Evolutionary conservation across 2,797 vertebrate species (phyloP).

Genomic region (Sebastiscus albofasciatus): DNA sequence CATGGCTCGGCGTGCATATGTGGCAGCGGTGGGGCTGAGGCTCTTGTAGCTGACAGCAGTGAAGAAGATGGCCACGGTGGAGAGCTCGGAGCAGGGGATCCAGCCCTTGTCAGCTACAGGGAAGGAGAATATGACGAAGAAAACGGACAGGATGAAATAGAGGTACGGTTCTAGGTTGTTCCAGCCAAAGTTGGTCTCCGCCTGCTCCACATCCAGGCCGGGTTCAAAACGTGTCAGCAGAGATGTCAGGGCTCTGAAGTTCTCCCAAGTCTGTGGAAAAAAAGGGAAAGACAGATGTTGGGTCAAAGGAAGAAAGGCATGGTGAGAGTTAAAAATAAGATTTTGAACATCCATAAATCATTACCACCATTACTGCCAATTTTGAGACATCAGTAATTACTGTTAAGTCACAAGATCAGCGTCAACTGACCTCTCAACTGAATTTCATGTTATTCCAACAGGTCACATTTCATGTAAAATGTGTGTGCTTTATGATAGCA

Average conservation of each 20-base stretch:
- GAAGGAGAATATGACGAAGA: slow-evolving; percentile 96
- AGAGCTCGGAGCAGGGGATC: slow-evolving; percentile 95
- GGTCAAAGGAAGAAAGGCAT: not conserved
- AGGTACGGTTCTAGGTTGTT: slow-evolving; percentile 95
- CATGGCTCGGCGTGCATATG: slow-evolving; percentile 88
- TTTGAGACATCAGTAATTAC: not conserved
- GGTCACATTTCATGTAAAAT: not conserved
- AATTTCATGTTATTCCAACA: not conserved
- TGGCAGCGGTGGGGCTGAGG: slow-evolving; percentile 87
- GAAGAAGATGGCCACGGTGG: slow-evolving; percentile 91
- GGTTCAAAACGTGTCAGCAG: slow-evolving; percentile 93
- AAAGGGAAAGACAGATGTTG: not conserved
- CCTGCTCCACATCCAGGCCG: slow-evolving; percentile 93
- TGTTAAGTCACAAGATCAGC: not conserved
- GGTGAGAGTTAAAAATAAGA: not conserved
- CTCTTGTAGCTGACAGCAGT: slow-evolving; percentile 92
- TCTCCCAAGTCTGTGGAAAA: slow-evolving; percentile 89
- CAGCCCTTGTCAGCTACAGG: slow-evolving; percentile 94
- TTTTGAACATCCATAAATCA: not conserved
- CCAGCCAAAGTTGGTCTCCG: slow-evolving; percentile 95
- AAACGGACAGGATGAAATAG: slow-evolving; percentile 93
- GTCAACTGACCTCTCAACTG: not conserved
- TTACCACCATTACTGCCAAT: not conserved
- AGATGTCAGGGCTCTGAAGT: slow-evolving; percentile 91
- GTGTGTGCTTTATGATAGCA: not conserved